A percentile compares a stretch with the other conserved stretches of the same genome.
Conservation (phyloP, 2,888 invertebrate genomes). For the Habrosyne pyritoides region DNA sequence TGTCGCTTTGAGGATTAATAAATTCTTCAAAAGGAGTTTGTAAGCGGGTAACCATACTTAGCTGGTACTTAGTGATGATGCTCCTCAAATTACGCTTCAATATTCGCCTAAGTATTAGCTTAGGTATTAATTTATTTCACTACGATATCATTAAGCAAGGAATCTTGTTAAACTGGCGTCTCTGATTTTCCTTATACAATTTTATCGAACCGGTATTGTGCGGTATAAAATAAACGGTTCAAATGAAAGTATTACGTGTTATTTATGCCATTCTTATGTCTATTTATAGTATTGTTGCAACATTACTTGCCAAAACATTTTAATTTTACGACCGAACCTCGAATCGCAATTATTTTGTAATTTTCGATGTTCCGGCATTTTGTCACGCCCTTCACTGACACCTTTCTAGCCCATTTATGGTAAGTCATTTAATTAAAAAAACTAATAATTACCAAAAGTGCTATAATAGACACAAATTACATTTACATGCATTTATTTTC, state of each 20-base stretch:
- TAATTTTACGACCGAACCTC: conserved; percentile 27
- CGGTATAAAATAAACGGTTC: too few relatives aligned
- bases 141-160: too few relatives aligned
- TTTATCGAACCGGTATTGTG: conserved; percentile 21
- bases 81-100: background rate
- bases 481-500: too few relatives aligned
- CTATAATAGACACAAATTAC: background rate
- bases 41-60: too few relatives aligned
- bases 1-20: background rate
- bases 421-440: conserved; percentile 21
- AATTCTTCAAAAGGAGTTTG: background rate
- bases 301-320: conserved; percentile 10
- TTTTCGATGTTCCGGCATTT: conserved; percentile 35
- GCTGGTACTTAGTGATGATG: background rate
- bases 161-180: background rate
- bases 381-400: conserved; percentile 33
- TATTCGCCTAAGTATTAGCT: background rate
- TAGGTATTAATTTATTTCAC: too few relatives aligned
- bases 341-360: conserved; percentile 36
- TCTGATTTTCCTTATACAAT: background rate
- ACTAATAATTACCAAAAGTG: conserved; percentile 9
- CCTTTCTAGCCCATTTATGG: conserved; percentile 24
- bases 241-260: conserved; percentile 3
- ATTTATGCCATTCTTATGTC: conserved; percentile 25
- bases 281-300: conserved; percentile 22